Conservation (phyloP, 2,888 invertebrate species). For the Dorcus parallelipipedus region DNA sequence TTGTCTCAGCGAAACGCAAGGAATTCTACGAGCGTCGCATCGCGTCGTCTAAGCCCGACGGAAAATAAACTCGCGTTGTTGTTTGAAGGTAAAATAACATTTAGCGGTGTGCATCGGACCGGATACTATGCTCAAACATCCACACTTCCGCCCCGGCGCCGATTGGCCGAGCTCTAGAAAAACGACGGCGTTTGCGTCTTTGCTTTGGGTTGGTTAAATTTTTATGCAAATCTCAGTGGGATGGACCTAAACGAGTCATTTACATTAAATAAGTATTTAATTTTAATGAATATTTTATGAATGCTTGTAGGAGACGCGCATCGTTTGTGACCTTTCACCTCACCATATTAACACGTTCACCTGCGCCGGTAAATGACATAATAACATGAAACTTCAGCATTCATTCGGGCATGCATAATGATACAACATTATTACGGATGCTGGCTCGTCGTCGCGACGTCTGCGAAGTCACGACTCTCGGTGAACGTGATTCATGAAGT, state of each 20-base stretch:
- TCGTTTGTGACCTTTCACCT: not conserved
- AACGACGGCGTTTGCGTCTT: too few species aligned
- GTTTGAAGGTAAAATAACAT: conserved; percentile 4
- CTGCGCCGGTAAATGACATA: too few species aligned
- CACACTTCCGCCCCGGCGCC: not conserved
- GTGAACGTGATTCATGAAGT: conserved; percentile 42
- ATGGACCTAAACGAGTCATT: too few species aligned
- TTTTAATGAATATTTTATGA: not conserved
- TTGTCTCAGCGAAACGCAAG: too few species aligned
- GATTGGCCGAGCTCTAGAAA: not conserved
- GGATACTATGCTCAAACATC: conserved; percentile 5
- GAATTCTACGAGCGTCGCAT: too few species aligned
- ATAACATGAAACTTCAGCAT: not conserved
- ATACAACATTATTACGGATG: conserved; percentile 7
- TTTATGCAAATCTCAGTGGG: too few species aligned
- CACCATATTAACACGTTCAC: too few species aligned
- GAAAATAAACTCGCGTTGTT: not conserved
- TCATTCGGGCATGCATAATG: not conserved
- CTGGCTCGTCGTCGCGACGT: conserved; percentile 34
- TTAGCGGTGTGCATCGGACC: conserved; percentile 4
- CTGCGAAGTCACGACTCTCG: conserved; percentile 36
- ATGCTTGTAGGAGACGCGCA: not conserved
- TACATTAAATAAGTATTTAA: not conserved
- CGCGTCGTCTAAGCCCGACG: too few species aligned
- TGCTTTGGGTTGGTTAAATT: too few species aligned